These are phyloP conservation scores for Dichetophora obliterata DNA, from an alignment of 2,888 invertebrate species.

Conservation along the genomic window DNA sequence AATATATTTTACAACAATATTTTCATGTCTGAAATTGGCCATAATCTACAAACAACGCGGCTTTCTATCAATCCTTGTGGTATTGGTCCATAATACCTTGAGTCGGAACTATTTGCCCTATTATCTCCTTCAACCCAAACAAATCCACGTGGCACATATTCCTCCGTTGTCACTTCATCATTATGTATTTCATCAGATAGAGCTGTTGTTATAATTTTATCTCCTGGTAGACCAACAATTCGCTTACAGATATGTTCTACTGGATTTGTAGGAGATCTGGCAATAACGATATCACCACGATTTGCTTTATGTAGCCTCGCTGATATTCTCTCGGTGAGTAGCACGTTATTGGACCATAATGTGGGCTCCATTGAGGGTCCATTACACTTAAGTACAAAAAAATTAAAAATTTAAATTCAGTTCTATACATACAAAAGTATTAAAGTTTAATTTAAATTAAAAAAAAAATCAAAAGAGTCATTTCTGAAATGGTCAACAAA, in stretches of 20 bases:
- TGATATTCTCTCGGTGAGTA: conserved; percentile 85
- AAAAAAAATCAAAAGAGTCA: no score
- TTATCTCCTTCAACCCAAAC: conserved; percentile 96
- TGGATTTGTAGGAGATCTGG: conserved; percentile 85
- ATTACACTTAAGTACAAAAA: conserved; percentile 76
- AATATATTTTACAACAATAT: conserved; percentile 41
- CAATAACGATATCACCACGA: conserved; percentile 88
- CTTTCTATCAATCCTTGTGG: conserved; percentile 87
- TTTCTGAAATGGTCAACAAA: no score
- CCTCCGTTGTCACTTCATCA: conserved; percentile 55
- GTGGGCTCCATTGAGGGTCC: conserved; percentile 97
- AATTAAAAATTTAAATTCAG: no score
- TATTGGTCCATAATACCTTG: conserved; percentile 88
- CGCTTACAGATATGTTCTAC: conserved; percentile 87
- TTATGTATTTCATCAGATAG: not conserved
- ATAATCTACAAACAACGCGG: conserved; percentile 84
- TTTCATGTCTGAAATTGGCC: conserved; percentile 73
- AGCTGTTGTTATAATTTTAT: conserved; percentile 68
- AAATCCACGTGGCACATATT: conserved; percentile 84
- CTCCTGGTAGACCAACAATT: conserved; percentile 83
- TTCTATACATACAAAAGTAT: not conserved
- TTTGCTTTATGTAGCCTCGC: conserved; percentile 73
- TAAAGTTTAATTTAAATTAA: no score
- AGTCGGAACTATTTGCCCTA: conserved; percentile 85
- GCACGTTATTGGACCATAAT: conserved; percentile 82